Percentiles rank a stretch among this genome's conserved stretches.
Evolutionary conservation across 2,797 vertebrate species (phyloP).

Genomic region (Psittacula echo): DNA sequence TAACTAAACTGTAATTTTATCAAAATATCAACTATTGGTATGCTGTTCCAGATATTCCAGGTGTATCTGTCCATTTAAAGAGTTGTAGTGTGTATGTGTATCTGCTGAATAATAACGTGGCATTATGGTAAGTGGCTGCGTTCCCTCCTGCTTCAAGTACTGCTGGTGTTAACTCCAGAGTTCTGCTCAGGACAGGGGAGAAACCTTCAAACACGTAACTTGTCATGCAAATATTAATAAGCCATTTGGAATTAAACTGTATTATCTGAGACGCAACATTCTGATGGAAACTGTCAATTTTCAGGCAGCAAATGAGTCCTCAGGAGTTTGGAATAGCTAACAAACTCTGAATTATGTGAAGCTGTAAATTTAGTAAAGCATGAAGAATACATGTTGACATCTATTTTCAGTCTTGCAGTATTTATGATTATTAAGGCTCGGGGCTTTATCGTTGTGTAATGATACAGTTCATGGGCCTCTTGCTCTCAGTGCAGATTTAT

Average conservation of each 20-base stretch:
- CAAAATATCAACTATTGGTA: neutral
- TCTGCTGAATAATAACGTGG: neutral
- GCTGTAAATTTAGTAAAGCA: neutral
- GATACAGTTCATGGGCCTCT: neutral
- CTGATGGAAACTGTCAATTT: neutral
- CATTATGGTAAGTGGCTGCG: neutral
- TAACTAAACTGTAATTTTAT: neutral
- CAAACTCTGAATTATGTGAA: neutral
- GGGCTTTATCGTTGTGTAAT: neutral
- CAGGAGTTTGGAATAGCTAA: neutral
- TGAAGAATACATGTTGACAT: neutral
- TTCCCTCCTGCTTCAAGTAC: neutral
- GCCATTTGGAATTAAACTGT: neutral
- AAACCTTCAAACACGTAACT: neutral
- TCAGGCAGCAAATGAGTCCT: neutral
- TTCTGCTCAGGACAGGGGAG: neutral
- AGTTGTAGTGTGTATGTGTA: neutral
- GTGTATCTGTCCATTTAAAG: neutral
- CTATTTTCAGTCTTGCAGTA: neutral
- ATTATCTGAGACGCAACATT: neutral
- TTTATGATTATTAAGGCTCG: neutral
- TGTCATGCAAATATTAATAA: conserved; percentile 9
- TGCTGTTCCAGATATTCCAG: neutral
- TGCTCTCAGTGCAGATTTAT: neutral
- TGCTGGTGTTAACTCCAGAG: neutral